Conservation (phyloP, 2,113 vertebrate species). For the Burhinus oedicnemus region DNA sequence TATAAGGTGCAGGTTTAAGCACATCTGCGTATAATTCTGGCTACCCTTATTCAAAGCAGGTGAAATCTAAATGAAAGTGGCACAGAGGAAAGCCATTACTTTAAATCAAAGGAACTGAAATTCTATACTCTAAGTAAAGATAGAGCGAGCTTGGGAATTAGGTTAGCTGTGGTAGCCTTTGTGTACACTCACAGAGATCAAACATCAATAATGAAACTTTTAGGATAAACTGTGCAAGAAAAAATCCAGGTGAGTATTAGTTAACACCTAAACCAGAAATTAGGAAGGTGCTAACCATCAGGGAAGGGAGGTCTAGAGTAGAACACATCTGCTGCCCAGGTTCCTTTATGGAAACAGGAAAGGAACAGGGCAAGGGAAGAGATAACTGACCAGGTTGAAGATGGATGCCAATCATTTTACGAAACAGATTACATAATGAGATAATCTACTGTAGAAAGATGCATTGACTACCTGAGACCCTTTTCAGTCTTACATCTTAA, state of each 20-base stretch:
- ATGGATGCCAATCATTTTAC: background rate
- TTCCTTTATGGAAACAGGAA: background rate
- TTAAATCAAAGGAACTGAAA: background rate
- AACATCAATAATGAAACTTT: background rate
- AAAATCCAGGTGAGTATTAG: background rate
- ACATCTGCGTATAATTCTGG: background rate
- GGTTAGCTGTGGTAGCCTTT: background rate
- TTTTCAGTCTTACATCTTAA: background rate
- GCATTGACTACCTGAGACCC: background rate
- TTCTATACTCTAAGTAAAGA: background rate
- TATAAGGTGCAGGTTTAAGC: background rate
- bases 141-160: background rate
- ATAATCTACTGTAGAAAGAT: background rate
- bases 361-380: background rate
- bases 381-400: background rate
- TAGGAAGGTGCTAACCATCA: background rate
- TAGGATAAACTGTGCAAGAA: background rate
- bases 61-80: background rate
- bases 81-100: background rate
- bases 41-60: background rate
- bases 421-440: background rate
- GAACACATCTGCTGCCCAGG: background rate
- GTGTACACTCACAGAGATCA: background rate
- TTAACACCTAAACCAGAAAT: background rate
- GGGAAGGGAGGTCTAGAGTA: background rate